These are phyloP conservation scores for Schizopygopsis pylzovi DNA, from an alignment of 2,797 vertebrate species.

Conservation along the genomic window DNA sequence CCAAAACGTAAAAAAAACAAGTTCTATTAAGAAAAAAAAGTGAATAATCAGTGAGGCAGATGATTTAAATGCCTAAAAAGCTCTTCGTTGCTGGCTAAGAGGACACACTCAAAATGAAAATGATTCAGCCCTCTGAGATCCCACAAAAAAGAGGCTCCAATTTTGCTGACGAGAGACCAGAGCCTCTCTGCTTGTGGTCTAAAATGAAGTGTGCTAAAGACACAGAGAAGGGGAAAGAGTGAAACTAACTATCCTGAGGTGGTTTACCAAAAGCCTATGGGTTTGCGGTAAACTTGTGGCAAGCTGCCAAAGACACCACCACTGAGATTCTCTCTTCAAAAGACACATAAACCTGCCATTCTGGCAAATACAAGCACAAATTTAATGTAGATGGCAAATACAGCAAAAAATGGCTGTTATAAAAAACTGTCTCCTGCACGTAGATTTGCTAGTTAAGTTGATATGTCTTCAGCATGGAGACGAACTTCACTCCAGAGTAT, in stretches of 20 bases:
- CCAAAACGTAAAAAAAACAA: neutral
- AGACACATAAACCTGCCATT: slow-evolving; percentile 12
- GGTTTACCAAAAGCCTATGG: slow-evolving; percentile 32
- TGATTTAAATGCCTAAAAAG: slow-evolving; percentile 45
- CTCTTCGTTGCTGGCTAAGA: slow-evolving; percentile 21
- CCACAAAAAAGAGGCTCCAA: slow-evolving; percentile 10
- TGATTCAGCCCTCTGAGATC: slow-evolving; percentile 21
- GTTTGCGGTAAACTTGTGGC: slow-evolving; percentile 14
- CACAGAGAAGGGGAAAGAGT: neutral
- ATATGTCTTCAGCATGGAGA: neutral
- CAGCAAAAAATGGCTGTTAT: neutral
- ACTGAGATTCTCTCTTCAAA: slow-evolving; percentile 18
- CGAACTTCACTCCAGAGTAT: too few relatives aligned
- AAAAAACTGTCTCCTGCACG: neutral
- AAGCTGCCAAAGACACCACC: neutral
- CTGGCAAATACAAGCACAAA: neutral
- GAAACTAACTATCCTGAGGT: slow-evolving; percentile 23
- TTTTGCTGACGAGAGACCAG: slow-evolving; percentile 35
- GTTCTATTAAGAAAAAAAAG: slow-evolving; percentile 31
- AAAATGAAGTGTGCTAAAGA: slow-evolving; percentile 18
- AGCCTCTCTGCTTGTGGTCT: slow-evolving; percentile 40
- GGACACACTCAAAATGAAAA: slow-evolving; percentile 28
- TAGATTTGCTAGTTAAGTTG: slow-evolving; percentile 1
- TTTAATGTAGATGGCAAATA: slow-evolving; percentile 6
- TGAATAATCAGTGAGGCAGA: neutral